These are phyloP conservation scores for Petrolisthes cinctipes DNA, from an alignment of 2,888 invertebrate genomes.

Conservation along the genomic window DNA sequence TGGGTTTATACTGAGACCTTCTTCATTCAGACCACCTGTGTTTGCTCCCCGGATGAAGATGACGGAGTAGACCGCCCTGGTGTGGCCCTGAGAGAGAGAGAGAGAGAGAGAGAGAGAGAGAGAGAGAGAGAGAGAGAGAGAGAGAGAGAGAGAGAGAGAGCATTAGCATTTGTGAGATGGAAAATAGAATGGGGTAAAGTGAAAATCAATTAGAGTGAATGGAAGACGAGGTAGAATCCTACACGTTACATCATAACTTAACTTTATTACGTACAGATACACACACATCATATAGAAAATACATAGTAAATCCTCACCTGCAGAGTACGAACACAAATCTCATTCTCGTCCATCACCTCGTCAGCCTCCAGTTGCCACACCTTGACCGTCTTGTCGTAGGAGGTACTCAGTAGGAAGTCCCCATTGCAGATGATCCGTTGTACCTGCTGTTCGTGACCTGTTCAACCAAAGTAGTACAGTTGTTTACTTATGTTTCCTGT, in stretches of 20 bases:
- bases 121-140: background rate
- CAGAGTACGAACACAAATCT: background rate
- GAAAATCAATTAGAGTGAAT: no score
- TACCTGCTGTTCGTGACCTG: constrained; percentile 59
- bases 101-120: background rate
- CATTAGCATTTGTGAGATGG: no score
- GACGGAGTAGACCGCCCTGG: constrained; percentile 72
- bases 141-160: background rate
- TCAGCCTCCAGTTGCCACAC: constrained; percentile 72
- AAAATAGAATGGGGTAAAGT: no score
- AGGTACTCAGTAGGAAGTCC: constrained; percentile 68
- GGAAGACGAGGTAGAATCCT: no score
- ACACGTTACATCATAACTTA: no score
- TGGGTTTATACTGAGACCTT: constrained; percentile 59
- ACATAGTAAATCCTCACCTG: no score
- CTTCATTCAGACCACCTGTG: constrained; percentile 16
- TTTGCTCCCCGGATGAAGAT: constrained; percentile 70
- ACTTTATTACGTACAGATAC: no score
- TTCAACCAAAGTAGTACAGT: no score
- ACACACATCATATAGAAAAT: no score
- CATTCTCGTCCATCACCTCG: constrained; percentile 64
- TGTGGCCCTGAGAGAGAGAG: constrained; percentile 69
- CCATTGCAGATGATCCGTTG: constrained; percentile 71
- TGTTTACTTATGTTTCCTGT: background rate
- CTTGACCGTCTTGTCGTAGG: constrained; percentile 69